Conservation (phyloP, 2,113 vertebrate genomes). For the Pluvianellus socialis region DNA sequence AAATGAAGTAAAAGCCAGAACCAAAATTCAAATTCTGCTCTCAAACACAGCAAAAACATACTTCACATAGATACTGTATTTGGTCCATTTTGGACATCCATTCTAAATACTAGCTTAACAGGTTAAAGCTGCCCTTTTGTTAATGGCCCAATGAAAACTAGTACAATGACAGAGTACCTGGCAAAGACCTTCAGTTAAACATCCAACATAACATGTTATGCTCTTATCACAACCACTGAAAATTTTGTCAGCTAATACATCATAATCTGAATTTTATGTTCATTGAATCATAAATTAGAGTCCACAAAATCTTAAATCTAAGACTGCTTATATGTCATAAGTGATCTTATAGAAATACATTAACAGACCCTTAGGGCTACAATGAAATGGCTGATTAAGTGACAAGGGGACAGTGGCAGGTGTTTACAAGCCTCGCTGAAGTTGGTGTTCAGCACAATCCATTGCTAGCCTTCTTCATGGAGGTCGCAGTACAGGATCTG, state of each 20-base stretch:
- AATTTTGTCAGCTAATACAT: not conserved
- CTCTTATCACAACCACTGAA: not conserved
- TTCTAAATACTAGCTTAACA: not conserved
- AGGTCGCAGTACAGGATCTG: not conserved
- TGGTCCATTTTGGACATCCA: not conserved
- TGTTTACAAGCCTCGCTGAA: not conserved
- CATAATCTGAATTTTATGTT: not conserved
- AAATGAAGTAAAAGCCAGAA: not conserved
- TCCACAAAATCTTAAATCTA: not conserved
- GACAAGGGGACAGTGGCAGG: not conserved
- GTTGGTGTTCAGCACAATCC: not conserved
- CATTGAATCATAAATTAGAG: not conserved
- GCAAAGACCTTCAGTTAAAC: not conserved
- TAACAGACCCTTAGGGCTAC: not conserved
- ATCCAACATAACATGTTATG: accelerated
- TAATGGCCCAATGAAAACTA: not conserved
- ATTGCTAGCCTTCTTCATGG: not conserved
- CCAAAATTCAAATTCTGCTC: not conserved
- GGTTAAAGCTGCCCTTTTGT: not conserved
- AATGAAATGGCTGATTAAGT: not conserved
- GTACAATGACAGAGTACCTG: not conserved
- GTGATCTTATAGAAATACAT: not conserved
- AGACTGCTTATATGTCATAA: not conserved
- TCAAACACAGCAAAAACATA: not conserved
- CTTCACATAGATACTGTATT: not conserved